Percentiles rank a stretch among this genome's conserved stretches.
Conservation (phyloP, 2,797 vertebrate species). For the Parotocinclus haroldoi region DNA sequence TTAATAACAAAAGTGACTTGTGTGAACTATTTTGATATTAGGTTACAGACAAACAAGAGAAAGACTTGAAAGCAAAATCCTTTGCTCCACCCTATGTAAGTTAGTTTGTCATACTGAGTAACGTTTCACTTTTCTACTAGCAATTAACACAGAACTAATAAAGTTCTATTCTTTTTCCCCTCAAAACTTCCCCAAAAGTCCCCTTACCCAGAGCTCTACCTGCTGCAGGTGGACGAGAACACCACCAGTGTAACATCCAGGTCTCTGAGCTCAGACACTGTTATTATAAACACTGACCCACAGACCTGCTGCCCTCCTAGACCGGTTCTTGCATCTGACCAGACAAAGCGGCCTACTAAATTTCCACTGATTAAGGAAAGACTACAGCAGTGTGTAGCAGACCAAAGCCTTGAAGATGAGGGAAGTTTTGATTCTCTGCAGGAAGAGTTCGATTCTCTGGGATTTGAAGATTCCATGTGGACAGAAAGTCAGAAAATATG, state of each 20-base stretch:
- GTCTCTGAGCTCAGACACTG: slow-evolving; percentile 66
- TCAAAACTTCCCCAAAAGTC: too few species aligned
- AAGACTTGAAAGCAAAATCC: slow-evolving; percentile 83
- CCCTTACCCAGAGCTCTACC: slow-evolving; percentile 85
- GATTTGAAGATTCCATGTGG: slow-evolving; percentile 52
- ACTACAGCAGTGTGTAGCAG: slow-evolving; percentile 57
- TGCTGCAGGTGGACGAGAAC: slow-evolving; percentile 71
- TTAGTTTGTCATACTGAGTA: slow-evolving; percentile 42
- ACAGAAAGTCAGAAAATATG: slow-evolving; percentile 28
- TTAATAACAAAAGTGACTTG: too few species aligned
- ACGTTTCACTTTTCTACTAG: too few species aligned
- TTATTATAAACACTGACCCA: slow-evolving; percentile 59
- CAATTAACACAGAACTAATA: slow-evolving; percentile 5
- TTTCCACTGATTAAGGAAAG: slow-evolving; percentile 64
- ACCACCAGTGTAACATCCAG: slow-evolving; percentile 70
- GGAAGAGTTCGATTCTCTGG: slow-evolving; percentile 54
- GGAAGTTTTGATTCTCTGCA: slow-evolving; percentile 57
- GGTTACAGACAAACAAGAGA: slow-evolving; percentile 88
- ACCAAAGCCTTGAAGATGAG: slow-evolving; percentile 53
- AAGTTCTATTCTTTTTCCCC: too few species aligned
- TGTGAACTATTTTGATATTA: slow-evolving; percentile 49
- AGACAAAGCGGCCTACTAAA: slow-evolving; percentile 65
- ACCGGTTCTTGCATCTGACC: slow-evolving; percentile 56
- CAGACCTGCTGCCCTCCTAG: slow-evolving; percentile 56
- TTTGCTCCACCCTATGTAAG: slow-evolving; percentile 89